These are phyloP conservation scores for Archocentrus centrarchus DNA, from an alignment of 2,113 vertebrate species.

Conservation along the genomic window DNA sequence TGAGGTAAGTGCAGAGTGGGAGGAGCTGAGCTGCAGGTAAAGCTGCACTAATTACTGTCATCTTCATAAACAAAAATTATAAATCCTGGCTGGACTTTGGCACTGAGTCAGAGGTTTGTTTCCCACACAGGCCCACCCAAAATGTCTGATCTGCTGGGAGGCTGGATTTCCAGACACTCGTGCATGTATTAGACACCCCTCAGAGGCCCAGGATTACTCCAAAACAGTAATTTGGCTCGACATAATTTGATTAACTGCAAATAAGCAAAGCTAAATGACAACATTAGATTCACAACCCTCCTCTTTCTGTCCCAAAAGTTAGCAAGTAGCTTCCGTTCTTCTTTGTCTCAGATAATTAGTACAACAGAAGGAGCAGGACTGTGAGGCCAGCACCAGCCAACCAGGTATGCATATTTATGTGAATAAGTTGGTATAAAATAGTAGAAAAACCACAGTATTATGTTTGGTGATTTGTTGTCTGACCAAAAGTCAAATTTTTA, in stretches of 20 bases:
- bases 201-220: not conserved
- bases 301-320: not conserved
- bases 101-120: conserved; percentile 28
- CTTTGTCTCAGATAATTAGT: not conserved
- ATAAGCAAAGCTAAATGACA: not conserved
- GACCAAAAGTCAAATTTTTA: not conserved
- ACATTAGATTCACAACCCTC: not conserved
- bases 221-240: conserved; percentile 2
- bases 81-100: conserved; percentile 23
- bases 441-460: no score
- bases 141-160: conserved; percentile 23
- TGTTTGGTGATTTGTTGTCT: not conserved
- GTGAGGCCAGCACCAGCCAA: not conserved
- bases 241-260: conserved; percentile 5
- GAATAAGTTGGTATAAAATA: no score
- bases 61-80: not conserved
- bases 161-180: not conserved
- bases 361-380: not conserved
- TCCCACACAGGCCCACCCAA: conserved; percentile 38
- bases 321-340: accelerated
- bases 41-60: conserved; percentile 35
- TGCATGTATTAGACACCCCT: not conserved
- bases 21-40: conserved; percentile 45
- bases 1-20: not conserved
- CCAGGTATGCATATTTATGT: no score